phyloP scores from a whole-genome alignment of 1,140 invertebrate genomes.

The Delia radicum region DNA sequence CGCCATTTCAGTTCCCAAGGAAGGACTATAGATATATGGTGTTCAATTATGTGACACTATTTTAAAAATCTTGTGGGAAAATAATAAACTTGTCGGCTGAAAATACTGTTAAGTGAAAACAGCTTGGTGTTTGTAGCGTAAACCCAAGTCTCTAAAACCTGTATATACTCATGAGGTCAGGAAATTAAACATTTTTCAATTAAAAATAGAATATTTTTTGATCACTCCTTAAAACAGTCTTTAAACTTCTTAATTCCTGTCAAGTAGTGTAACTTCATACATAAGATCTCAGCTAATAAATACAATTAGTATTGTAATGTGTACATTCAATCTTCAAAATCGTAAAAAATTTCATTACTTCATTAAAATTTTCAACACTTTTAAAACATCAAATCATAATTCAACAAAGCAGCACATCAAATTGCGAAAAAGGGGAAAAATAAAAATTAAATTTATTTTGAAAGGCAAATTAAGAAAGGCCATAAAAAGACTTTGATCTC shows the following conservation, averaged over 20 bases:
- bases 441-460: background rate
- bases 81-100: too few species aligned
- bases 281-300: too few species aligned
- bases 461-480: background rate
- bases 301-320: background rate
- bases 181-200: background rate
- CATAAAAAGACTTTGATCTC: slow-evolving; percentile 4
- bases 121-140: too few species aligned
- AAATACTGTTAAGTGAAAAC: too few species aligned
- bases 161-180: background rate
- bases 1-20: too few species aligned
- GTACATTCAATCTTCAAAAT: background rate
- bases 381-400: background rate
- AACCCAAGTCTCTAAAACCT: too few species aligned
- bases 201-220: background rate
- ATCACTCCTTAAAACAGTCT: too few species aligned
- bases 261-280: too few species aligned
- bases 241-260: background rate
- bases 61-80: too few species aligned
- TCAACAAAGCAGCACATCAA: background rate
- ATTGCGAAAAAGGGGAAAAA: background rate
- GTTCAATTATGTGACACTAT: too few species aligned
- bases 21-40: too few species aligned
- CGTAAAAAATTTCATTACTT: background rate
- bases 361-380: slow-evolving; percentile 2